Conservation (phyloP, 2,113 vertebrate species). For the Isurus oxyrinchus region DNA sequence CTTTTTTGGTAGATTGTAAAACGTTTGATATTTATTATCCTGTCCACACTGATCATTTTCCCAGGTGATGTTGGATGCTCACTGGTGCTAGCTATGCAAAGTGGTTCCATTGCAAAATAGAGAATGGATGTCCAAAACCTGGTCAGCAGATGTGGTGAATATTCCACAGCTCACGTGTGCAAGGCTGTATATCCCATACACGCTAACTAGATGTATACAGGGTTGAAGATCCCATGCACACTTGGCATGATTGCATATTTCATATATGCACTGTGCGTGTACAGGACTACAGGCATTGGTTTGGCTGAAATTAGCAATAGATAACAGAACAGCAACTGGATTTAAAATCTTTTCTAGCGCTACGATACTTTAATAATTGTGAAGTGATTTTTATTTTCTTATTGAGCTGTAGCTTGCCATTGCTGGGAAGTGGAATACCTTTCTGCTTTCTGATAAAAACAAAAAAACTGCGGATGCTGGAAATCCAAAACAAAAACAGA, state of each 20-base stretch:
- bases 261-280: not conserved
- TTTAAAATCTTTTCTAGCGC: not conserved
- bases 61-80: not conserved
- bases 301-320: not conserved
- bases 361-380: not conserved
- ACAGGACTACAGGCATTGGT: not conserved
- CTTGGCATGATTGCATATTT: not conserved
- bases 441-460: not conserved
- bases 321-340: not conserved
- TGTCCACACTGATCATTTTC: not conserved
- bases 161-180: not conserved
- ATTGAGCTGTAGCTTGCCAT: not conserved
- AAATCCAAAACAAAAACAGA: no score
- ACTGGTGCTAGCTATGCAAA: not conserved
- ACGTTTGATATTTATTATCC: not conserved
- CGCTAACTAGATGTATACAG: not conserved
- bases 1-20: not conserved
- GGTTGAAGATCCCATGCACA: not conserved
- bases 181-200: not conserved
- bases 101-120: not conserved
- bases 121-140: not conserved
- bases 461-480: no score
- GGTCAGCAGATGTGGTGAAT: not conserved
- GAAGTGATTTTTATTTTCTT: not conserved
- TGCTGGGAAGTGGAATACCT: not conserved